Conservation (phyloP, 2,888 invertebrate genomes). For the Keiferia lycopersicella region DNA sequence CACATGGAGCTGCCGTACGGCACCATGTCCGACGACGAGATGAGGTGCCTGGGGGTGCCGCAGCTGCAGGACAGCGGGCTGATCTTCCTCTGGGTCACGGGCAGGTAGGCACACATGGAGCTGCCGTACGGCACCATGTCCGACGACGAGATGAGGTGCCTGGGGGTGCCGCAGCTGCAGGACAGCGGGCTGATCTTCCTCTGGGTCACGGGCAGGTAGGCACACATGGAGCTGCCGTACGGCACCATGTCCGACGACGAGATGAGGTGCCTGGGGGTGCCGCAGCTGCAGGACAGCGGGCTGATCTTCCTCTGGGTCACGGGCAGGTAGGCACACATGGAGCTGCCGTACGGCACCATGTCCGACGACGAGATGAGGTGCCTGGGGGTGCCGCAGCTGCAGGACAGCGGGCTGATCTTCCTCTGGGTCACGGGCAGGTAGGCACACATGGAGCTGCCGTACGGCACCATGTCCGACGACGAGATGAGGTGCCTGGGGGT, state of each 20-base stretch:
- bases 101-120: slow-evolving; percentile 95
- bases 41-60: slow-evolving; percentile 97
- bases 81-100: slow-evolving; percentile 99
- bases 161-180: slow-evolving; percentile 96
- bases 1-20: slow-evolving; percentile 99
- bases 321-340: slow-evolving; percentile 94
- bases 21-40: slow-evolving; percentile 99
- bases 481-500: slow-evolving; percentile 98
- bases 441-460: slow-evolving; percentile 83
- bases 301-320: slow-evolving; percentile 99
- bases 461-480: slow-evolving; percentile 99
- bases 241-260: slow-evolving; percentile 99
- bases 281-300: slow-evolving; percentile 96
- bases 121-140: slow-evolving; percentile 99
- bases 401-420: slow-evolving; percentile 98
- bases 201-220: slow-evolving; percentile 96
- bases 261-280: slow-evolving; percentile 97
- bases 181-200: slow-evolving; percentile 98
- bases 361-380: slow-evolving; percentile 99
- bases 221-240: slow-evolving; percentile 98
- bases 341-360: slow-evolving; percentile 98
- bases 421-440: slow-evolving; percentile 97
- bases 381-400: slow-evolving; percentile 94
- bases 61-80: slow-evolving; percentile 97
- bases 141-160: slow-evolving; percentile 98